Base-by-base conservation (phyloP, 2,113 vertebrate species). In the Salvelinus sp. region DNA sequence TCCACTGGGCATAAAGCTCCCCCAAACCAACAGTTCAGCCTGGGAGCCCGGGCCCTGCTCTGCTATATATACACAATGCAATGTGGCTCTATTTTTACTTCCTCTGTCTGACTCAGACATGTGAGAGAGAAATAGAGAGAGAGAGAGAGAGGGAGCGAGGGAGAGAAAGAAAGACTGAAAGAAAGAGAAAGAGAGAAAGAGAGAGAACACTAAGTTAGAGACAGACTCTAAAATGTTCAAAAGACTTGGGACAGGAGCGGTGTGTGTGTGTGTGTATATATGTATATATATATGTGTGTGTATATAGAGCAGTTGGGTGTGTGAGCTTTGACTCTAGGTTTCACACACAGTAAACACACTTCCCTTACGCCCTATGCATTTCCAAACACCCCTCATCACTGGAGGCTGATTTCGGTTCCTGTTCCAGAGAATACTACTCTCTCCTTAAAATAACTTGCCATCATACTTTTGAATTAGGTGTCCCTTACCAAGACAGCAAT, bases 31-130 rank as follows among this genome's bases (percentile, higher is more conserved):
- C 72, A 67, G 70, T 83, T 73, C 73, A 22, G 74, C 74, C 79
- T 44, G 75, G 84, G 74, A 83, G 70, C 80, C 82, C 65, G 82
- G 89, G 88, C 83, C 85, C 88, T 81, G 69, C 72, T 1, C 25
- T 64, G 87, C 91, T 94, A 93, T 93, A 93, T 92, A 93, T 92
- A 94, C 76, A 87, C 85, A 82, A 0, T 70, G 77, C 72, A 23
- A 72, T 33, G 76, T 76, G 64, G 50, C 74, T 76, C 90, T 93
- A 93, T 93, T 92, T 92, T 90, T 92, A 90, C 38, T 78, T 78
- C 47, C 85, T 82, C 83, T 78, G 77, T 86, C 28, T 66, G 23
- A 25, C 50, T 54, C 16, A 44, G 38, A 10, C 9, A 44, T 10
- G 38, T 2, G 38, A 44, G 38, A 44, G 38, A 44, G 38, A 12